These are phyloP conservation scores for Pangasius sanitwongsei DNA, from an alignment of 2,797 vertebrate species.

Conservation along the genomic window DNA sequence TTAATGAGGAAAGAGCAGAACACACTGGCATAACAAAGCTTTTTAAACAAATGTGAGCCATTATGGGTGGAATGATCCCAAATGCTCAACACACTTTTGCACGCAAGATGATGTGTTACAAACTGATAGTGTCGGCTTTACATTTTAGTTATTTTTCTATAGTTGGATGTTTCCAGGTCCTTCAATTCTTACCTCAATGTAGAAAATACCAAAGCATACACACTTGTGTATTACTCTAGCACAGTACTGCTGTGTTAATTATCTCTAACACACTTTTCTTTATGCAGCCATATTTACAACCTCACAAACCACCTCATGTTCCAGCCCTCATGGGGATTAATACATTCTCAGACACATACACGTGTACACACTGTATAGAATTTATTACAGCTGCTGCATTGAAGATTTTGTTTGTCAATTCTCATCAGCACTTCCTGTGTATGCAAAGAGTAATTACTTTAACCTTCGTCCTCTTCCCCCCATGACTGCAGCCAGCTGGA, in stretches of 20 bases:
- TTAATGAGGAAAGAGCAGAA: slow-evolving; percentile 37
- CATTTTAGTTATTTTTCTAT: neutral
- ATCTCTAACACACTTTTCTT: neutral
- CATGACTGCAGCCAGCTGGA: slow-evolving; percentile 51
- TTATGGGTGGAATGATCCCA: neutral
- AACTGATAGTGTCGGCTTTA: slow-evolving; percentile 25
- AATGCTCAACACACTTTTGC: neutral
- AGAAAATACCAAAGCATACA: neutral
- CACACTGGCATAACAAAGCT: slow-evolving; percentile 38
- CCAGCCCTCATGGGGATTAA: neutral
- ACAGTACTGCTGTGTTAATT: neutral
- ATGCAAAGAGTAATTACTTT: slow-evolving; percentile 45
- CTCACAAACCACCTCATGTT: neutral
- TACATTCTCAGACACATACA: neutral
- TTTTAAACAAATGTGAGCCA: neutral
- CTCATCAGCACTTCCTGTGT: slow-evolving; percentile 16
- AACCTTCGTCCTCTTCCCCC: slow-evolving; percentile 45
- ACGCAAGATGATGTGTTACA: slow-evolving; percentile 19
- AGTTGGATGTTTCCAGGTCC: neutral
- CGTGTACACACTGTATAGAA: neutral
- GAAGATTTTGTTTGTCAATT: slow-evolving; percentile 16
- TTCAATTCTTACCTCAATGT: neutral
- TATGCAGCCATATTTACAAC: neutral
- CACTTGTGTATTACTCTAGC: neutral
- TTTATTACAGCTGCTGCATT: slow-evolving; percentile 27